Evolutionary conservation across 2,113 vertebrate genomes (phyloP).

Genomic region (Toxostoma redivivum): DNA sequence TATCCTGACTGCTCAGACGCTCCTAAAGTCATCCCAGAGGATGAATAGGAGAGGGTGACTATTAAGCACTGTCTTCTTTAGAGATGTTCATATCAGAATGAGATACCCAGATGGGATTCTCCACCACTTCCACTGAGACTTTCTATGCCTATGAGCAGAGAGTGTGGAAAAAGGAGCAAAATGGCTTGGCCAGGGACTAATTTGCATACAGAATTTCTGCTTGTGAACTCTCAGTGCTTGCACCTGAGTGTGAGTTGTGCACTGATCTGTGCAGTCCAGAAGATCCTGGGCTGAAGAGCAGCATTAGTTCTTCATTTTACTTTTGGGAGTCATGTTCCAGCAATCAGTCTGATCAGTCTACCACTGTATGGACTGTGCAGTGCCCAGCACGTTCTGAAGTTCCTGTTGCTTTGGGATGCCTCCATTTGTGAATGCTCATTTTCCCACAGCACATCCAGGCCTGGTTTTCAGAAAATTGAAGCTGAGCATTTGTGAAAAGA

Average conservation of each 20-base stretch:
- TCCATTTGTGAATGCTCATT: neutral
- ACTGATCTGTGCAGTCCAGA: neutral
- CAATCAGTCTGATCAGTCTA: neutral
- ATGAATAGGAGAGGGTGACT: neutral
- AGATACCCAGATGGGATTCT: neutral
- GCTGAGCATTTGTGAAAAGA: neutral
- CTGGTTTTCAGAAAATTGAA: neutral
- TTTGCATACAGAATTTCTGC: neutral
- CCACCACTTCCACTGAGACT: neutral
- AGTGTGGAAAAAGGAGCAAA: neutral
- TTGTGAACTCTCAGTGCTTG: neutral
- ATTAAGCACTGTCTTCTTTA: neutral
- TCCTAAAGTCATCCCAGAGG: neutral
- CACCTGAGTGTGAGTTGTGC: neutral
- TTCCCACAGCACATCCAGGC: neutral
- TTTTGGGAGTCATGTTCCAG: neutral
- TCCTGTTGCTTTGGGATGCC: neutral
- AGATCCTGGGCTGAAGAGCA: neutral
- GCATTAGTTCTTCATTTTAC: neutral
- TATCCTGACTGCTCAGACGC: neutral
- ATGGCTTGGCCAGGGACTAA: neutral
- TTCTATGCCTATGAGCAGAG: neutral
- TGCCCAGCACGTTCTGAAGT: neutral
- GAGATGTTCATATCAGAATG: neutral
- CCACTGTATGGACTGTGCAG: neutral